phyloP scores from a whole-genome alignment of 2,888 invertebrate genomes.

The Erpobdella octoculata region DNA sequence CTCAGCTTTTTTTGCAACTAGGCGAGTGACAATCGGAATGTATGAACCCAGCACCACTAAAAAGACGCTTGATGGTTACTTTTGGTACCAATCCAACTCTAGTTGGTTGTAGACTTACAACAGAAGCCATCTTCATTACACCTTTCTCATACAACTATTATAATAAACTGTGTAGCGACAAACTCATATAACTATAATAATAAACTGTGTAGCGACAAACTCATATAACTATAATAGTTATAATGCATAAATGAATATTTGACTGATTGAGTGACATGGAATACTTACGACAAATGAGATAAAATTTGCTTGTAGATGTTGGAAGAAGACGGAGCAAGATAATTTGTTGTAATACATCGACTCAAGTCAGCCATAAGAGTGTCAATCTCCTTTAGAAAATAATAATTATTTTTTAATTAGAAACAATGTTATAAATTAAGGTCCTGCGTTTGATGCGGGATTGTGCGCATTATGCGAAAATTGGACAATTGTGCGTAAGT shows the following conservation, averaged over 20 bases:
- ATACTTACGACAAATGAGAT: conserved; percentile 18
- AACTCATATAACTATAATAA: background rate
- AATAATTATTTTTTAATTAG: background rate
- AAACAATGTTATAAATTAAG: too few species aligned
- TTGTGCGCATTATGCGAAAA: too few species aligned
- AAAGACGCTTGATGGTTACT: too few species aligned
- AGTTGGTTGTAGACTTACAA: too few species aligned
- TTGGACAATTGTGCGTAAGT: too few species aligned
- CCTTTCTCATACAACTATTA: too few species aligned
- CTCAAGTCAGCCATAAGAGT: conserved; percentile 39
- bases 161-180: background rate
- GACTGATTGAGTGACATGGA: background rate
- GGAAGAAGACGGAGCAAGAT: conserved; percentile 60
- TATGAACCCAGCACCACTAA: too few species aligned
- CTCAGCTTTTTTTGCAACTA: too few species aligned
- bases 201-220: background rate
- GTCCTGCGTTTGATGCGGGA: too few species aligned
- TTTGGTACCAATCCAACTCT: too few species aligned
- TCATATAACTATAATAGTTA: background rate
- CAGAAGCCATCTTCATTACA: too few species aligned
- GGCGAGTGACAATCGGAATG: too few species aligned
- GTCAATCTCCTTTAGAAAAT: background rate
- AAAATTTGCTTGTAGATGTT: conserved; percentile 55
- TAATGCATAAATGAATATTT: background rate
- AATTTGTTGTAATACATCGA: conserved; percentile 47